Base-by-base conservation (phyloP, 2,797 vertebrate genomes). In the Bovichtus variegatus region DNA sequence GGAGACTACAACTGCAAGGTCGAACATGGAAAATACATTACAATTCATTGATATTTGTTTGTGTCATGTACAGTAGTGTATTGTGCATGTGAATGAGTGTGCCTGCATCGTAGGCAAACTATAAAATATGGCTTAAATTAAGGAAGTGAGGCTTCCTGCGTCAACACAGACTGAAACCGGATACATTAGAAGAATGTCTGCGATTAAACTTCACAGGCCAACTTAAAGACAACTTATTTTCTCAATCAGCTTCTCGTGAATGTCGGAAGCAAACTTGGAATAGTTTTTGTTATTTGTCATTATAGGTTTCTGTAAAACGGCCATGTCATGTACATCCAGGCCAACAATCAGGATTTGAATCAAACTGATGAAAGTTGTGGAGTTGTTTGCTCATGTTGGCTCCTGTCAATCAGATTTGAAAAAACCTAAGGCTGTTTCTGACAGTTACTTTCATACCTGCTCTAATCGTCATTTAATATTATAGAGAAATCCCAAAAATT, bases 1-100 rank as follows among this genome's bases (percentile, higher is more conserved):
- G 73, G 34, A 62, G 47, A 74, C 66, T 18, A 66, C 59, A 85
- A 69, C 71, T 73, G 80, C 82, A 86, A 77, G 74, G 71, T 83
- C 31, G 2, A 70, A 82, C 71, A 65, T 31, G 21, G 59, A 80
- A 21, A 65, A 80, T 70, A 85, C 53, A 64, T 34, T 44, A 38
- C 62, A 53, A 9, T 61, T 62, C 3, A 51, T 29, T n/a, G 27
- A 50, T 64, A 74, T 21, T 50, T 53, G n/a, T 78, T 61, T 76
- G 43, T 65, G 29, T 43, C 16, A 5, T 36, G 40, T 69, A 38
- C n/a, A n/a, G n/a, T n/a, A n/a, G n/a, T n/a, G n/a, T n/a, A n/a
- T n/a, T n/a, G n/a, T 70, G 62, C 63, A 21, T 25, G 8, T 66
- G 44, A 8, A 40, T 49, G 12, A 38, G 41, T 34, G 49, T 61